Evolutionary conservation across 2,888 invertebrate genomes (phyloP).

Genomic region (Rhamnusium bicolor): DNA sequence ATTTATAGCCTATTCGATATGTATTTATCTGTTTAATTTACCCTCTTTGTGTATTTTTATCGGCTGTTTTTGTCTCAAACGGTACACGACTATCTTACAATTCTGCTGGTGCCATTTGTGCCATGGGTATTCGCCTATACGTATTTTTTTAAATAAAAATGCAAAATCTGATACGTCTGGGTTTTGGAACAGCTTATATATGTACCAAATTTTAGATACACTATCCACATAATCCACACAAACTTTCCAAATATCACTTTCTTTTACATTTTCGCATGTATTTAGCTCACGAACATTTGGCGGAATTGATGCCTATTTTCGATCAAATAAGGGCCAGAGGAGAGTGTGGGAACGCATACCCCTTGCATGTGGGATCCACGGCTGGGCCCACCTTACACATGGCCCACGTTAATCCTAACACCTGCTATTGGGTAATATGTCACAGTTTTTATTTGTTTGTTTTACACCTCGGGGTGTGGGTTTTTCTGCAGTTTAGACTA

Average conservation of each 20-base stretch:
- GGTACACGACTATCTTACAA: no score
- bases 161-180: background rate
- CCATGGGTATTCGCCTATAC: no score
- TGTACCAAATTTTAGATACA: conserved; percentile 3
- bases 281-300: conserved; percentile 94
- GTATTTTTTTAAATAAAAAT: no score
- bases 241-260: conserved; percentile 30
- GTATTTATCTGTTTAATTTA: no score
- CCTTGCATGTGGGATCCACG: conserved; percentile 87
- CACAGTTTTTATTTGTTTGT: conserved; percentile 50
- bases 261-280: conserved; percentile 44
- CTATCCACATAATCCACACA: conserved; percentile 16
- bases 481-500: conserved; percentile 53
- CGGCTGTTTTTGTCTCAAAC: no score
- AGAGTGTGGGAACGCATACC: conserved; percentile 92
- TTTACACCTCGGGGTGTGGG: conserved; percentile 55
- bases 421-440: conserved; percentile 83
- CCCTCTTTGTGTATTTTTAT: no score
- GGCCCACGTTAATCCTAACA: conserved; percentile 73
- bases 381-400: conserved; percentile 80
- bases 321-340: conserved; percentile 93
- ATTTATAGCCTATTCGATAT: no score
- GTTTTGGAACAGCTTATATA: conserved; percentile 18
- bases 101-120: no score
- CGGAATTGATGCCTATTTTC: conserved; percentile 96